These are phyloP conservation scores for Argya squamiceps DNA, from an alignment of 2,797 vertebrate genomes.

Conservation along the genomic window DNA sequence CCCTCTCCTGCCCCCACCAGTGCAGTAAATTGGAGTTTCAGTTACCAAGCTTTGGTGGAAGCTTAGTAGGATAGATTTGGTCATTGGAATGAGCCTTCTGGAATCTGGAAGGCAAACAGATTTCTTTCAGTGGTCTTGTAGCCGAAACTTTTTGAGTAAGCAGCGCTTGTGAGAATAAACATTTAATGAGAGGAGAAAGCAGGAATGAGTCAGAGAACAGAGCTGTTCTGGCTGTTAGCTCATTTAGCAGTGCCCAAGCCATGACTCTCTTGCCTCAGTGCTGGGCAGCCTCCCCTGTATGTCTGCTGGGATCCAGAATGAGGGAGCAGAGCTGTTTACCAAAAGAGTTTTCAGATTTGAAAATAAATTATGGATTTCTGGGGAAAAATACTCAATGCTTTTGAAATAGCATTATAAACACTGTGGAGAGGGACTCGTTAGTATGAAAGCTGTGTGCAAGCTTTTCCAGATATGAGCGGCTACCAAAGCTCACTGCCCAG, in stretches of 20 bases:
- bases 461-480: neutral
- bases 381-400: neutral
- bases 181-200: neutral
- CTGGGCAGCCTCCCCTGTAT: neutral
- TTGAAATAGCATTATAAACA: neutral
- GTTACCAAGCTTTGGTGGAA: neutral
- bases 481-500: neutral
- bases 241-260: neutral
- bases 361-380: neutral
- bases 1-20: neutral
- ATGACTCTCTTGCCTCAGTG: neutral
- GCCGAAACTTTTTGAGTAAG: neutral
- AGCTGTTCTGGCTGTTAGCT: neutral
- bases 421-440: neutral
- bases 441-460: neutral
- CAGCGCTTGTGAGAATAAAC: neutral
- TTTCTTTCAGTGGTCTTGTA: neutral
- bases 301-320: neutral
- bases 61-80: fast-evolving
- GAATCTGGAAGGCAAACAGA: neutral
- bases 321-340: neutral
- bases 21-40: neutral
- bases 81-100: neutral
- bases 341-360: neutral
- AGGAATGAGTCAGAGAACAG: neutral